A percentile compares a stretch with the other conserved stretches of the same genome.
Conservation (phyloP, 2,888 invertebrate species). For the Parnassius orleans region DNA sequence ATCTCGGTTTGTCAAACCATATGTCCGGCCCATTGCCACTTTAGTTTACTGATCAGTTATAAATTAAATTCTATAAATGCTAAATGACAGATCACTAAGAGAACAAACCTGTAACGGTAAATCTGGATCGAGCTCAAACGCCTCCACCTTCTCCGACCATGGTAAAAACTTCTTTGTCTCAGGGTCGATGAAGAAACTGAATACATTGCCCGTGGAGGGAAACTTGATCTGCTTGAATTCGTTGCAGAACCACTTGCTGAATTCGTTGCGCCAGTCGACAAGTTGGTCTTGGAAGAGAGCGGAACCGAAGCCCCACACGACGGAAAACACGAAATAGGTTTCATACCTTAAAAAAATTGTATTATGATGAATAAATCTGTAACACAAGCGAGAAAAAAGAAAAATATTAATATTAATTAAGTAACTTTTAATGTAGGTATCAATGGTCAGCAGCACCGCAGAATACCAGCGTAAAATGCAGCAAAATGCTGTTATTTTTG, state of each 20-base stretch:
- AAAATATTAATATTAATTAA: too few relatives aligned
- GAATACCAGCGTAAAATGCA: too few relatives aligned
- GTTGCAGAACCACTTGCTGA: slow-evolving; percentile 96
- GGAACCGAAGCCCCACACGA: slow-evolving; percentile 97
- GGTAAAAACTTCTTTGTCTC: slow-evolving; percentile 92
- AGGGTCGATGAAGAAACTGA: slow-evolving; percentile 93
- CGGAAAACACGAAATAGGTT: slow-evolving; percentile 94
- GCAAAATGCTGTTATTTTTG: too few relatives aligned
- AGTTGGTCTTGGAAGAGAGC: slow-evolving; percentile 94
- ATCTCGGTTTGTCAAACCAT: too few relatives aligned
- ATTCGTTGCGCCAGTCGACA: slow-evolving; percentile 95
- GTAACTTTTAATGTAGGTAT: too few relatives aligned
- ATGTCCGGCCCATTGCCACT: too few relatives aligned
- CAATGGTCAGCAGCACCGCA: too few relatives aligned
- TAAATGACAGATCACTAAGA: background rate
- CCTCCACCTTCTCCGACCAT: slow-evolving; percentile 91
- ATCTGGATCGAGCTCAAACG: slow-evolving; percentile 92
- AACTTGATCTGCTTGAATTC: slow-evolving; percentile 96
- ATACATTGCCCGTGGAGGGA: slow-evolving; percentile 90
- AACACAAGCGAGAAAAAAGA: too few relatives aligned
- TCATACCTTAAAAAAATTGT: slow-evolving; percentile 83
- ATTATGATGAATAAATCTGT: background rate
- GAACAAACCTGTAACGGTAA: slow-evolving; percentile 88
- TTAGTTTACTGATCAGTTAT: too few relatives aligned
- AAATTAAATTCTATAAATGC: background rate